Evolutionary conservation across 2,113 vertebrate genomes (phyloP).

Genomic region (Ursus arctos): DNA sequence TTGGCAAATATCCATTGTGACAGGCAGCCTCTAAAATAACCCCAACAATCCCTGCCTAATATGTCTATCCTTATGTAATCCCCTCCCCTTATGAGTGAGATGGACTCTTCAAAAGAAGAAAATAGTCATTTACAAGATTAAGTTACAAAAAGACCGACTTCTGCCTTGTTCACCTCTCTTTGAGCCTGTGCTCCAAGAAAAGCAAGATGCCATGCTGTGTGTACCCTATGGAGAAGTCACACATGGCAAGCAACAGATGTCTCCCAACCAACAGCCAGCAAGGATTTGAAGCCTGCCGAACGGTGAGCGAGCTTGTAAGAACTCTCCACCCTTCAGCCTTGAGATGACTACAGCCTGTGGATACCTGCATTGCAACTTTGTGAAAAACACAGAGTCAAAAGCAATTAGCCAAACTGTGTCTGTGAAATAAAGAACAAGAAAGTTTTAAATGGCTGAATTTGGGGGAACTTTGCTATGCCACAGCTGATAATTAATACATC

Average conservation of each 20-base stretch:
- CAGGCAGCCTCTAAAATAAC: neutral
- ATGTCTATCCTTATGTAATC: neutral
- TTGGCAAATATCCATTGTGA: neutral
- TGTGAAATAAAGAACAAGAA: neutral
- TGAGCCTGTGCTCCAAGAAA: neutral
- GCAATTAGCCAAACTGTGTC: neutral
- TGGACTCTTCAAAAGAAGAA: neutral
- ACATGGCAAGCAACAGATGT: neutral
- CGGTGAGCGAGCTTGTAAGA: neutral
- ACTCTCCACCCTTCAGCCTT: neutral
- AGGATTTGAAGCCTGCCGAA: neutral
- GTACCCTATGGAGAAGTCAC: neutral
- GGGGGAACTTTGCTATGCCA: neutral
- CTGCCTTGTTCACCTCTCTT: neutral
- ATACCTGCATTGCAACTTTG: neutral
- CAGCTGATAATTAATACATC: neutral
- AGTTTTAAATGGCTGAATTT: neutral
- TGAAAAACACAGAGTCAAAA: neutral
- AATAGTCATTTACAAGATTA: neutral
- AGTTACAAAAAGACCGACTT: conserved; percentile 5
- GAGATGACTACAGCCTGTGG: neutral
- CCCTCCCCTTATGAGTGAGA: neutral
- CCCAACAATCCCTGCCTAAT: neutral
- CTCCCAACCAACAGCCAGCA: neutral
- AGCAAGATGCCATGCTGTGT: neutral